These are phyloP conservation scores for Maniola jurtina DNA, from an alignment of 1,140 invertebrate genomes.

Conservation along the genomic window DNA sequence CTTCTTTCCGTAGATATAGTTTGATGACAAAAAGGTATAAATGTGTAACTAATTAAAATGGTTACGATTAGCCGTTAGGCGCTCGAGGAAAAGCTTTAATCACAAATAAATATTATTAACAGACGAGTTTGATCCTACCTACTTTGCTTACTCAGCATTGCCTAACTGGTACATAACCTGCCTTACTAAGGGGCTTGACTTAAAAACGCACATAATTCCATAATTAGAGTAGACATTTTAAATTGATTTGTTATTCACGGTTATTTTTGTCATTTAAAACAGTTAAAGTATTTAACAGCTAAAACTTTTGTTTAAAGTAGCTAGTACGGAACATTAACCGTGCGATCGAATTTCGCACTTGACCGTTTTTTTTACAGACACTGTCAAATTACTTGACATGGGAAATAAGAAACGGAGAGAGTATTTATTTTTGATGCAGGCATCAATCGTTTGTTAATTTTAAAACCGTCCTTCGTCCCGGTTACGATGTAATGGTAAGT, in stretches of 20 bases:
- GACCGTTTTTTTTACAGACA: slow-evolving; percentile 49
- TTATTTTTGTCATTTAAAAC: too few species aligned
- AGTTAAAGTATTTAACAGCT: not conserved
- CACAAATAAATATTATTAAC: slow-evolving; percentile 1
- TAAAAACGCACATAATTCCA: not conserved
- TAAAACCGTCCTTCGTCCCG: slow-evolving; percentile 12
- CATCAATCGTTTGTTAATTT: slow-evolving; percentile 20
- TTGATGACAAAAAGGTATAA: not conserved
- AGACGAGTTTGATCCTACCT: not conserved
- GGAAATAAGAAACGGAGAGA: slow-evolving; percentile 44
- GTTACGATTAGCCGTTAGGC: not conserved
- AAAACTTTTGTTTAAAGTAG: not conserved
- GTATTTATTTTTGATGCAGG: slow-evolving; percentile 37
- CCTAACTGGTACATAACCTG: not conserved
- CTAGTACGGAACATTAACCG: slow-evolving; percentile 30
- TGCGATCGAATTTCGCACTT: slow-evolving; percentile 42
- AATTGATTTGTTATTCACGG: too few species aligned
- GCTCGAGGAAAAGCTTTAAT: not conserved
- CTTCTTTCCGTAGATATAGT: too few species aligned
- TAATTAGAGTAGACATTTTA: not conserved
- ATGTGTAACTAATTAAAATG: not conserved
- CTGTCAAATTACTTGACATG: slow-evolving; percentile 41
- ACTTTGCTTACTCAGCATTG: not conserved
- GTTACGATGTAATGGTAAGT: slow-evolving; percentile 23
- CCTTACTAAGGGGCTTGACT: slow-evolving; percentile 6